Evolutionary conservation across 2,888 invertebrate species (phyloP), one percentile per base, ranked within the genome.

Genomic region (Eumacrocentrus americanus): DNA sequence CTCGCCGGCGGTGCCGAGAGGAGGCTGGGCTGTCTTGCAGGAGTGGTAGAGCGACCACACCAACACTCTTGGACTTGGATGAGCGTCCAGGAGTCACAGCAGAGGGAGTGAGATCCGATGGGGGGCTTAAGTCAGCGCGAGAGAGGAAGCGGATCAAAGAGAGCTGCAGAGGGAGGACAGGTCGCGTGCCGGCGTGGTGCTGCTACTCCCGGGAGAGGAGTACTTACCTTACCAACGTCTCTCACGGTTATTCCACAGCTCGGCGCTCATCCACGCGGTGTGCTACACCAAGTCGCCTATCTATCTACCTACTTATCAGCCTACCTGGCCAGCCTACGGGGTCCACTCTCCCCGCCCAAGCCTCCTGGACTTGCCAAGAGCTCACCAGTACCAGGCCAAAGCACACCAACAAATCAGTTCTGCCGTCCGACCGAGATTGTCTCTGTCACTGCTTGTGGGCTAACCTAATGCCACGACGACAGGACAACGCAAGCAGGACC

Each of bases 151-250:
- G 61, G 65, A 66, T 65, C 65, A 64, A 62, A 64, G 48, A 50
- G 50, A 20, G 34, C 37, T 46, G 55, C 63, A 65, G 71, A 67
- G 70, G 71, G 74, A 73, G 71, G 74, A 71, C 73, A 76, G 75
- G 78, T 79, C 78, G 78, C 78, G 78, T 79, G 78, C 78, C 78
- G 76, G 76, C 77, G 70, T 76, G 78, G 74, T 76, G 76, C 75
- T 75, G 66, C 47, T 38, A 62, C 73, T 74, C 71, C 64, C 68
- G 66, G 63, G 72, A 76, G 61, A 65, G 69, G 65, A 61, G 64
- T 70, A 68, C 69, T 73, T 73, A 74, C 73, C 74, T 73, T 72
- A 69, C 73, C 71, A 70, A 73, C 72, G 68, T 76, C 72, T 74
- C 74, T 70, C 73, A 72, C 73, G 75, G 73, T 73, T 73, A 73